Evolutionary conservation across 2,888 invertebrate species (phyloP), one percentile per base, ranked within the genome.

Genomic region (Nineta flava): DNA sequence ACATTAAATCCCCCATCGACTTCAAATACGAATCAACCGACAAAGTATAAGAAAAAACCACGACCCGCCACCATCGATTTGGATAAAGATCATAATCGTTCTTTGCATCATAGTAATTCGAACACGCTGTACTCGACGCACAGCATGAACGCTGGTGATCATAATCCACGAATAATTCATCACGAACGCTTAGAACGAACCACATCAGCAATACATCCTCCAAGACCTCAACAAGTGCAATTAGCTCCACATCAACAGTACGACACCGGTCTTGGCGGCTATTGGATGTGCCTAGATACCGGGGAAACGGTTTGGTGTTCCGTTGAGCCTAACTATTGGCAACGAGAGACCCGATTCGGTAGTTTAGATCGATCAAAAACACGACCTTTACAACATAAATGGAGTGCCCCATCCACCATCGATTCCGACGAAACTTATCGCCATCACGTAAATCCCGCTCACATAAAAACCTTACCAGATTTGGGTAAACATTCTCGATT

Each of bases 361-460:
- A 78, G 77, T 60, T 65, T 78, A 34, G 77, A 78, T 61, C 67
- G 77, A 35, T 68, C 76, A 60, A 73, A 70, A 65, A 70, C 70
- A 49, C 68, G 63, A 54, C 58, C 63, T 47, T 46, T 65, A 40
- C 64, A 65, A 35, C 48, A 48, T 48, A 66, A 64, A 56, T 57
- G 64, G 50, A 59, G 63, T 32, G 63, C 65, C 12, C 65, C 66
- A 19, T 58, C 58, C 53, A 60, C 47, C 6, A 32, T 46, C 31
- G 46, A 68, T 65, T 56, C 65, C 61, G 3, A 62, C 62, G 9
- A 65, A 65, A 59, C 62, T 19, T 58, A 61, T 3, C 57, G 58
- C 21, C 19, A 44, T 19, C 26, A 19, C 4, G 19, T 13, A 7
- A 44, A 26, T 38, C 3, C 7, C 44, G 1, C 9, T 19, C 12